Evolutionary conservation across 1,140 invertebrate species (phyloP).

Genomic region (Listronotus oregonensis): DNA sequence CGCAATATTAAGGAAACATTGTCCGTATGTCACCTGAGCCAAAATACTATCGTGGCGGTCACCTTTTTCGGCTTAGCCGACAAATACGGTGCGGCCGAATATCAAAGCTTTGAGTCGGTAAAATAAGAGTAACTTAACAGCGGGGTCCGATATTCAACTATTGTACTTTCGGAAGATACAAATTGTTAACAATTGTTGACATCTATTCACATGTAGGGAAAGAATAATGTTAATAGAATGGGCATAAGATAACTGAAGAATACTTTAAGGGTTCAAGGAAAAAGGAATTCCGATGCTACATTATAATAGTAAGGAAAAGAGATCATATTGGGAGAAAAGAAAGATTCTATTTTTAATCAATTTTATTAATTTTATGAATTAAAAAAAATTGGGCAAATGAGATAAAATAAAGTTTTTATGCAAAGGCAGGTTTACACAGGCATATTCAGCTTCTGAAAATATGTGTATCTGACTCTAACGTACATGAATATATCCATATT

Average conservation of each 20-base stretch:
- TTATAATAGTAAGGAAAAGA: too few relatives aligned
- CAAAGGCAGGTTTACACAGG: too few relatives aligned
- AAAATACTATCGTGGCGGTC: conserved; percentile 30
- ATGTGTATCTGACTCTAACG: too few relatives aligned
- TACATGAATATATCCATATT: too few relatives aligned
- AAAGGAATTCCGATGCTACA: conserved; percentile 3
- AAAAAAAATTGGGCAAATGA: too few relatives aligned
- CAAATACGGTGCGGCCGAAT: conserved; percentile 17
- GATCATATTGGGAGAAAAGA: too few relatives aligned
- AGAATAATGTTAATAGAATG: conserved; percentile 16
- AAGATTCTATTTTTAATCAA: too few relatives aligned
- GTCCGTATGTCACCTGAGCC: conserved; percentile 26
- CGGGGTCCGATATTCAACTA: conserved; percentile 17
- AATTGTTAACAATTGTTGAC: conserved; percentile 34
- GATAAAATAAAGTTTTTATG: too few relatives aligned
- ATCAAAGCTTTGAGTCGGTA: conserved; percentile 14
- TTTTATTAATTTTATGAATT: too few relatives aligned
- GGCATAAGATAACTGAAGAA: conserved; percentile 1
- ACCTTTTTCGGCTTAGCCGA: conserved; percentile 26
- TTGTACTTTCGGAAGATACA: conserved; percentile 25
- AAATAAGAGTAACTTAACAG: conserved; percentile 31
- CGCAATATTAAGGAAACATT: conserved; percentile 31
- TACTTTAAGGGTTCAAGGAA: conserved; percentile 13
- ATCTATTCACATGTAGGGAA: conserved; percentile 16
- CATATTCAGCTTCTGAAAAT: too few relatives aligned